Percentiles rank a stretch among this genome's conserved stretches.
phyloP scores from a whole-genome alignment of 2,797 vertebrate genomes.

The Myripristis jacobus region DNA sequence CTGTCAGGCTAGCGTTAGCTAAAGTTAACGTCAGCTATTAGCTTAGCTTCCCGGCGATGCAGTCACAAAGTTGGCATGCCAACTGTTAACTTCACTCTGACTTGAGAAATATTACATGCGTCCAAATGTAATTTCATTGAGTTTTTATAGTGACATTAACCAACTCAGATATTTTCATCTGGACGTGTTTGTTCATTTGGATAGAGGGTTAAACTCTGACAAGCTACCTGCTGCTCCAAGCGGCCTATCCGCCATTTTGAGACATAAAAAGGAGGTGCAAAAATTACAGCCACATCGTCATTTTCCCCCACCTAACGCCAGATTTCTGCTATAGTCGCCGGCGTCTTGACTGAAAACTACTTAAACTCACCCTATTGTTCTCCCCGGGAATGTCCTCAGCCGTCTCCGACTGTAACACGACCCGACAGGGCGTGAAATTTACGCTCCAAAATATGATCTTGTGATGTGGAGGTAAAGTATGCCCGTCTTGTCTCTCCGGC shows the following conservation, averaged over 20 bases:
- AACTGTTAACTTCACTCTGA: background rate
- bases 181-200: background rate
- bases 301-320: conserved; percentile 73
- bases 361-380: conserved; percentile 77
- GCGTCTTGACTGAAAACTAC: conserved; percentile 22
- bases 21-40: conserved; percentile 52
- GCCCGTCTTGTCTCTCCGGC: conserved; percentile 71
- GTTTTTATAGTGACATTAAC: background rate
- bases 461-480: conserved; percentile 71
- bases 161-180: too few relatives aligned
- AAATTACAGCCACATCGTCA: conserved; percentile 89
- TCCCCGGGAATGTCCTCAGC: conserved; percentile 55
- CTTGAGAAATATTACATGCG: background rate
- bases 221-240: conserved; percentile 86
- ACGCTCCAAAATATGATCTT: conserved; percentile 61
- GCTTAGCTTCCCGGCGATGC: conserved; percentile 59
- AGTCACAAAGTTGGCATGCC: conserved; percentile 65
- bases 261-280: conserved; percentile 89
- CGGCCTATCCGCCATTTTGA: conserved; percentile 99
- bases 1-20: conserved; percentile 43
- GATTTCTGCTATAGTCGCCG: conserved; percentile 56
- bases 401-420: conserved; percentile 56
- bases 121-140: background rate
- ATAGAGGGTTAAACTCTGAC: conserved; percentile 46
- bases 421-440: conserved; percentile 67